These are phyloP conservation scores for Taxidea taxus DNA, from an alignment of 2,113 vertebrate species.

Conservation along the genomic window DNA sequence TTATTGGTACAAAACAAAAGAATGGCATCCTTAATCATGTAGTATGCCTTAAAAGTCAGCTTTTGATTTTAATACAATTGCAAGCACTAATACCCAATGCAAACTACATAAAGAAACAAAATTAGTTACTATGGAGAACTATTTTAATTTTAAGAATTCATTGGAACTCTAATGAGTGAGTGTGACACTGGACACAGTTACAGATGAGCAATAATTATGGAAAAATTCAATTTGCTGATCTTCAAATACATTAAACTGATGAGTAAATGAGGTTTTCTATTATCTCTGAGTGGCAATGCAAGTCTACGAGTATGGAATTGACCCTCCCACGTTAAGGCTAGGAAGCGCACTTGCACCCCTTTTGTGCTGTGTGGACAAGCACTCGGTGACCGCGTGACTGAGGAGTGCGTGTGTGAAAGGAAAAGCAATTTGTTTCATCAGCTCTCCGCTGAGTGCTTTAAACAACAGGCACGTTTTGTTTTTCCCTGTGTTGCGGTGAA, in stretches of 20 bases:
- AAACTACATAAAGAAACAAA: slow-evolving; percentile 85
- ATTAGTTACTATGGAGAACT: slow-evolving; percentile 79
- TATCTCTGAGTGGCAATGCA: slow-evolving; percentile 84
- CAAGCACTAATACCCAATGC: slow-evolving; percentile 88
- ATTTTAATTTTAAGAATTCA: slow-evolving; percentile 77
- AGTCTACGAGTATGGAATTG: slow-evolving; percentile 81
- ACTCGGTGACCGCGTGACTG: slow-evolving; percentile 71
- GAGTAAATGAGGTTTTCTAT: slow-evolving; percentile 83
- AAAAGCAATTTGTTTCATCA: slow-evolving; percentile 74
- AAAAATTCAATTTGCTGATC: slow-evolving; percentile 86
- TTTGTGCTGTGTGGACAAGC: slow-evolving; percentile 83
- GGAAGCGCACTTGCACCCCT: slow-evolving; percentile 83
- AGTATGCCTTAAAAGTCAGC: slow-evolving; percentile 81
- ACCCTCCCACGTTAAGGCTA: slow-evolving; percentile 87
- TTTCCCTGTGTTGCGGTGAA: slow-evolving; percentile 79
- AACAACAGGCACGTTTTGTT: slow-evolving; percentile 88
- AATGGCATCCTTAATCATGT: slow-evolving; percentile 81
- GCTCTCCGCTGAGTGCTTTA: slow-evolving; percentile 82
- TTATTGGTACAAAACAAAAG: slow-evolving; percentile 85
- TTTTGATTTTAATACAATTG: slow-evolving; percentile 86
- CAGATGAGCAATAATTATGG: slow-evolving; percentile 80
- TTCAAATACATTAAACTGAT: slow-evolving; percentile 82
- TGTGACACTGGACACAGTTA: slow-evolving; percentile 84
- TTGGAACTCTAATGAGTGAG: slow-evolving; percentile 81
- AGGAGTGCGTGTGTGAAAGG: slow-evolving; percentile 77